Percentiles rank a stretch among this genome's conserved stretches.
Evolutionary conservation across 2,888 invertebrate genomes (phyloP).

Genomic region (Heliconius hortense): DNA sequence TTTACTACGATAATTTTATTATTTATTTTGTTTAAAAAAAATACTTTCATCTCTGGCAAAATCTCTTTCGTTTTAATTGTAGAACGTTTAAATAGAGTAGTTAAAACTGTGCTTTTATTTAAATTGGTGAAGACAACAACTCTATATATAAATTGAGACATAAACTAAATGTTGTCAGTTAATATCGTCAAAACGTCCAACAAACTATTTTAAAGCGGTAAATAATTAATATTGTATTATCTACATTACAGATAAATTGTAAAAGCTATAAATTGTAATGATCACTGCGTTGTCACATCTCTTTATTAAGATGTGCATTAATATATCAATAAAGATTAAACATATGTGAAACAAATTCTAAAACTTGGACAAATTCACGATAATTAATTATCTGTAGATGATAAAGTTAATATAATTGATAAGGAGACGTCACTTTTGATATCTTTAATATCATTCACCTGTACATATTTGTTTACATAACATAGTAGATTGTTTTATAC

Average conservation of each 20-base stretch:
- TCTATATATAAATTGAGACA: neutral
- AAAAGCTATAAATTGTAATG: neutral
- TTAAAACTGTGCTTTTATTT: no score
- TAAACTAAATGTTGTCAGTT: neutral
- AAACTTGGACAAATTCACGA: constrained; percentile 9
- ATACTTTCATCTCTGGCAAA: no score
- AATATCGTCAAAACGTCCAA: neutral
- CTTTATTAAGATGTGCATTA: neutral
- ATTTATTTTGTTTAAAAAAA: no score
- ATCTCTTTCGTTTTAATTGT: no score
- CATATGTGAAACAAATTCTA: constrained; percentile 19
- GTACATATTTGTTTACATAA: constrained; percentile 17
- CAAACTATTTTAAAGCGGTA: neutral
- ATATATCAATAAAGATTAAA: constrained; percentile 13
- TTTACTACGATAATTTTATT: no score
- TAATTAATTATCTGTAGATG: constrained; percentile 14
- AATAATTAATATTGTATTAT: constrained; percentile 1
- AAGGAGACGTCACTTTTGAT: constrained; percentile 19
- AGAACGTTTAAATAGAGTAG: no score
- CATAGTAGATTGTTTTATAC: constrained; percentile 3
- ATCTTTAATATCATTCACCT: constrained; percentile 10
- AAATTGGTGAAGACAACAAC: no score
- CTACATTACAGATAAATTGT: constrained; percentile 2
- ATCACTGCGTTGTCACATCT: neutral
- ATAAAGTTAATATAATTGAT: neutral